A percentile compares a stretch with the other conserved stretches of the same genome.
Evolutionary conservation across 1,140 invertebrate genomes (phyloP).

Genomic region (Listronotus oregonensis): DNA sequence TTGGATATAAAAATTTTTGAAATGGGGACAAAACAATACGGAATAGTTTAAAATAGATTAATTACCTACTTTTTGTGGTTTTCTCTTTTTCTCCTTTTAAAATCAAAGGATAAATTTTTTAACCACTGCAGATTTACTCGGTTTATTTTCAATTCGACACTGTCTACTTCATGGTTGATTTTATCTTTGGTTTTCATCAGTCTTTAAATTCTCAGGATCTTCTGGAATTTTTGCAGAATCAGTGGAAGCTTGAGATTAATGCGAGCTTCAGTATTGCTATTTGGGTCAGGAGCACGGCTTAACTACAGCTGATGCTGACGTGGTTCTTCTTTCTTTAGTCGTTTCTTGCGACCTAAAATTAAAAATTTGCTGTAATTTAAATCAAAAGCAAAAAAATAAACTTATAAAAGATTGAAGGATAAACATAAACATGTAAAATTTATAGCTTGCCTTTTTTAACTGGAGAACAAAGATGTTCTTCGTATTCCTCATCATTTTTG

Average conservation of each 20-base stretch:
- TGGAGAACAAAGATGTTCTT: constrained; percentile 72
- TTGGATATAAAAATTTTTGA: no score
- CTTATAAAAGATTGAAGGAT: constrained; percentile 83
- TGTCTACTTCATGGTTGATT: constrained; percentile 56
- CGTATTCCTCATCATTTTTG: constrained; percentile 80
- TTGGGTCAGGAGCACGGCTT: constrained; percentile 63
- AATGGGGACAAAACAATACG: no score
- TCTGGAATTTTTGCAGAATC: constrained; percentile 59
- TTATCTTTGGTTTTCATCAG: constrained; percentile 57
- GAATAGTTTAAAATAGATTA: background rate
- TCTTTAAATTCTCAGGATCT: constrained; percentile 22
- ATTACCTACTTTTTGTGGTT: constrained; percentile 45
- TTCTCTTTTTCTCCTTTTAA: constrained; percentile 56
- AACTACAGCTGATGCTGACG: constrained; percentile 65
- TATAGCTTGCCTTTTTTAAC: constrained; percentile 60
- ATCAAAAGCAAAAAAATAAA: constrained; percentile 61
- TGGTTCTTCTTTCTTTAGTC: constrained; percentile 74
- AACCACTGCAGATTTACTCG: constrained; percentile 45
- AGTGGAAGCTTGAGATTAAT: constrained; percentile 74
- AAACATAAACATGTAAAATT: constrained; percentile 57
- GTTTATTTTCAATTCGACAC: constrained; percentile 55
- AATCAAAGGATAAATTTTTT: constrained; percentile 51
- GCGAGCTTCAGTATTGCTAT: constrained; percentile 51
- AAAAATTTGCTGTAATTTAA: constrained; percentile 51
- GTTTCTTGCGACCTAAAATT: constrained; percentile 61